Evolutionary conservation across 2,113 vertebrate genomes (phyloP).

Genomic region (Aspiorhynchus laticeps): DNA sequence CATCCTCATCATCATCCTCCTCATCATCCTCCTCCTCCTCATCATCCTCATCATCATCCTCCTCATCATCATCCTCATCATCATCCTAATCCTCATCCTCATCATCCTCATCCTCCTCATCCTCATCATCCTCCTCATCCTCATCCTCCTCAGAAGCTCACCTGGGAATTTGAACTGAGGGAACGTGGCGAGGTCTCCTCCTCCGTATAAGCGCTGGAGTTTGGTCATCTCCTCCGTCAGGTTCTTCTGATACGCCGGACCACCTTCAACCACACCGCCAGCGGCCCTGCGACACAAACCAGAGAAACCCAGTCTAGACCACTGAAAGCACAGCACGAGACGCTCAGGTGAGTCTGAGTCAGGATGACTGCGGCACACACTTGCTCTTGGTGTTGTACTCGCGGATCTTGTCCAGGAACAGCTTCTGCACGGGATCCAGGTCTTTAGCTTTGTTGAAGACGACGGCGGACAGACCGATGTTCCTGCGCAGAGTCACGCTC

Average conservation of each 20-base stretch:
- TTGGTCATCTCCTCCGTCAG: conserved; percentile 82
- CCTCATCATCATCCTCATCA: too few relatives aligned
- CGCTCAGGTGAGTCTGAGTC: too few relatives aligned
- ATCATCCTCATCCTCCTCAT: too few relatives aligned
- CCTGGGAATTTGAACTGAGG: conserved; percentile 90
- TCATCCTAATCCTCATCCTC: too few relatives aligned
- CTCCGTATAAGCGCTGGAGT: conserved; percentile 87
- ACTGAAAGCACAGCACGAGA: background rate
- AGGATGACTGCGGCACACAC: conserved; percentile 72
- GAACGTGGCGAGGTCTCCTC: conserved; percentile 87
- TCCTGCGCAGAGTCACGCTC: conserved; percentile 80
- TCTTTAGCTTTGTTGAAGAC: conserved; percentile 83
- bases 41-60: too few relatives aligned
- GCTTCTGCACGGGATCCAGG: conserved; percentile 92
- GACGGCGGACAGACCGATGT: conserved; percentile 88
- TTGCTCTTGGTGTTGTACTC: conserved; percentile 91
- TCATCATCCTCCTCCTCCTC: too few relatives aligned
- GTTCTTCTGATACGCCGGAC: conserved; percentile 85
- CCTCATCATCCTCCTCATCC: too few relatives aligned
- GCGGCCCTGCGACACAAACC: conserved; percentile 70
- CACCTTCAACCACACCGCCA: conserved; percentile 85
- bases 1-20: too few relatives aligned
- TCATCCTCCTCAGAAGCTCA: too few relatives aligned
- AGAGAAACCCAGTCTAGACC: background rate
- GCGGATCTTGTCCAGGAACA: conserved; percentile 94